These are phyloP conservation scores for Andrena cerasifolii DNA, from an alignment of 1,140 invertebrate genomes.

Conservation along the genomic window DNA sequence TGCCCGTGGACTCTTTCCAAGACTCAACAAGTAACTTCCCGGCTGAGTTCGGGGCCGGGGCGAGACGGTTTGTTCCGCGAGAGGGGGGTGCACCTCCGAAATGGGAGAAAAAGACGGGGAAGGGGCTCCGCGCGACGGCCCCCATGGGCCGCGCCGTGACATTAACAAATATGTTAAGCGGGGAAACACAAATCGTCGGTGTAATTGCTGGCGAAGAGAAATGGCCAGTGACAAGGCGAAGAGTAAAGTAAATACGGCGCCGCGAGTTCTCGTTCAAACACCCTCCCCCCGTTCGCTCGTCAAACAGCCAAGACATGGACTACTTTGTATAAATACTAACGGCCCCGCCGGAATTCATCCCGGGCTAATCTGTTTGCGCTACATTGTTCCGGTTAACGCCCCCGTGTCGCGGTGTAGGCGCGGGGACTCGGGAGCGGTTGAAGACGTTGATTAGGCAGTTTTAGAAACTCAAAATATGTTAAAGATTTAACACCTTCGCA, in stretches of 20 bases:
- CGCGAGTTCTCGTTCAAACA: slow-evolving; percentile 35
- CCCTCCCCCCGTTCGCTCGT: slow-evolving; percentile 11
- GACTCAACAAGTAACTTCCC: slow-evolving; percentile 57
- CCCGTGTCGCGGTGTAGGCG: too few relatives aligned
- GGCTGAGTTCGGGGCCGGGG: not conserved
- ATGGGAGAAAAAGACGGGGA: not conserved
- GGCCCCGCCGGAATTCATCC: slow-evolving; percentile 36
- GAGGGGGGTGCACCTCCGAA: not conserved
- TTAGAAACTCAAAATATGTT: too few relatives aligned
- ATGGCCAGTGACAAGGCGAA: slow-evolving; percentile 51
- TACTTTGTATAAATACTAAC: slow-evolving; percentile 53
- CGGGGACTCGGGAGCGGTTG: too few relatives aligned
- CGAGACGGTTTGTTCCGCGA: slow-evolving; percentile 29
- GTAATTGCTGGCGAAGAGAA: slow-evolving; percentile 52
- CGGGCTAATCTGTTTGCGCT: slow-evolving; percentile 49
- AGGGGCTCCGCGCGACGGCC: slow-evolving; percentile 7
- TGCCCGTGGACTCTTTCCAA: slow-evolving; percentile 56
- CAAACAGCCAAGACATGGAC: slow-evolving; percentile 50
- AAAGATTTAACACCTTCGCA: too few relatives aligned
- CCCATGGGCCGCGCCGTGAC: slow-evolving; percentile 1
- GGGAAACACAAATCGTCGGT: slow-evolving; percentile 46
- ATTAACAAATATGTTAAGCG: slow-evolving; percentile 55
- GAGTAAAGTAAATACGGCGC: slow-evolving; percentile 48
- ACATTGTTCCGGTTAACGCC: slow-evolving; percentile 47
- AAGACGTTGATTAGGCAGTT: too few relatives aligned